Conservation (phyloP, 2,113 vertebrate species). For the Istiophorus platypterus region DNA sequence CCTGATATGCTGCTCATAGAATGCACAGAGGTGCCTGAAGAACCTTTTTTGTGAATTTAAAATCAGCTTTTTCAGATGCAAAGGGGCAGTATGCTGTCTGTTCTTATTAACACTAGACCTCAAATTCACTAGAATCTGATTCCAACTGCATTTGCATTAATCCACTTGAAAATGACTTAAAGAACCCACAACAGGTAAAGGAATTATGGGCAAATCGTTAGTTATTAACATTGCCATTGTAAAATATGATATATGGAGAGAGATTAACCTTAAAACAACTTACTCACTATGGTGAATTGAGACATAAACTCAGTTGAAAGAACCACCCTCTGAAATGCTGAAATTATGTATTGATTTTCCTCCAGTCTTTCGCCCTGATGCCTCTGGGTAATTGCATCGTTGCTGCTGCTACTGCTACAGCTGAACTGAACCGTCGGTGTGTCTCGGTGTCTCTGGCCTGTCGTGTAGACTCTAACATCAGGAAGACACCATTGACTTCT, state of each 20-base stretch:
- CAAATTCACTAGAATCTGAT: slow-evolving; percentile 35
- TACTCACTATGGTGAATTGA: slow-evolving; percentile 68
- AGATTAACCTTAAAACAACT: slow-evolving; percentile 47
- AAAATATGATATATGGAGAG: slow-evolving; percentile 36
- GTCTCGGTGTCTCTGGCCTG: slow-evolving; percentile 65
- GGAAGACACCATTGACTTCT: slow-evolving; percentile 36
- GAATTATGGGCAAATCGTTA: slow-evolving; percentile 37
- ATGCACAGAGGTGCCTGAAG: slow-evolving; percentile 35
- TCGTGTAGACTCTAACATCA: slow-evolving; percentile 48
- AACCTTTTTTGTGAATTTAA: slow-evolving; percentile 52
- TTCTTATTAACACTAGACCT: slow-evolving; percentile 58
- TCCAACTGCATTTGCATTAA: slow-evolving; percentile 44
- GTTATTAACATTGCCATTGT: slow-evolving; percentile 46
- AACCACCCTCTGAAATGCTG: slow-evolving; percentile 81
- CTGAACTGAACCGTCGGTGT: slow-evolving; percentile 66
- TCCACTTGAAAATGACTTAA: slow-evolving; percentile 12
- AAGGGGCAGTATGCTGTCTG: slow-evolving; percentile 33
- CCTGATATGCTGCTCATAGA: slow-evolving; percentile 37
- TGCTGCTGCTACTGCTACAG: slow-evolving; percentile 65
- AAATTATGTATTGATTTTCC: slow-evolving; percentile 84
- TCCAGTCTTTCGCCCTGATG: slow-evolving; percentile 77
- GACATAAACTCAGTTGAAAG: slow-evolving; percentile 76
- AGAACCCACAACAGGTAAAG: not conserved
- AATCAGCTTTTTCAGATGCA: slow-evolving; percentile 48
- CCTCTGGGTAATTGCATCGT: slow-evolving; percentile 81